A percentile compares a stretch with the other conserved stretches of the same genome.
These are phyloP conservation scores for Edolisoma coerulescens DNA, from an alignment of 2,113 vertebrate species.

Conservation along the genomic window DNA sequence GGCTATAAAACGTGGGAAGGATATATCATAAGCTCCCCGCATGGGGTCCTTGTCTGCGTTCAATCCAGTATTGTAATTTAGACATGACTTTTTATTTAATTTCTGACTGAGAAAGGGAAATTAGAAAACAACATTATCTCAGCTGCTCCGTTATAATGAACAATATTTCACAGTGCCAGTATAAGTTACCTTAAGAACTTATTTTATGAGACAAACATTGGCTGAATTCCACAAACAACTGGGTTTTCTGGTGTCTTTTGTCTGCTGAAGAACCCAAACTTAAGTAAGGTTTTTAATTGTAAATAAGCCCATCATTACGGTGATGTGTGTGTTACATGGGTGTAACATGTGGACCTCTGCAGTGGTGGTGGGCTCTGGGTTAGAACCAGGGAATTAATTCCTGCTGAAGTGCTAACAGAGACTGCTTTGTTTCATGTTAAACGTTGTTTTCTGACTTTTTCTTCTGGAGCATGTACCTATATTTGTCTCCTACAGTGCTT, in stretches of 20 bases:
- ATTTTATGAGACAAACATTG: constrained; percentile 71
- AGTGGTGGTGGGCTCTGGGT: neutral
- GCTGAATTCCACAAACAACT: constrained; percentile 46
- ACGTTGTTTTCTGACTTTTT: neutral
- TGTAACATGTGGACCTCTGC: neutral
- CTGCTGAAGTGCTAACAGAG: neutral
- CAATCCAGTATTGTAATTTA: constrained; percentile 83
- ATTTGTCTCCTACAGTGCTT: neutral
- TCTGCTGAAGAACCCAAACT: constrained; percentile 29
- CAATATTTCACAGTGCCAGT: constrained; percentile 78
- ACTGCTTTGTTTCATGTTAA: neutral
- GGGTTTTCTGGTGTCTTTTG: constrained; percentile 52
- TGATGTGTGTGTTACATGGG: neutral
- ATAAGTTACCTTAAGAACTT: constrained; percentile 80
- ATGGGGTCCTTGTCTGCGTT: constrained; percentile 78
- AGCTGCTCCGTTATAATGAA: constrained; percentile 79
- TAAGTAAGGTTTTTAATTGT: constrained; percentile 61
- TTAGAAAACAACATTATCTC: constrained; percentile 83
- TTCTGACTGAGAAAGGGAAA: constrained; percentile 85
- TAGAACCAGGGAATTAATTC: neutral
- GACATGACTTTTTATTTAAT: constrained; percentile 86
- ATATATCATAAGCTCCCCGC: constrained; percentile 78
- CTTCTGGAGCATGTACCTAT: neutral
- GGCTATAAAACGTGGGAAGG: constrained; percentile 73
- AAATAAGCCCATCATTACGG: neutral